Evolutionary conservation across 2,888 invertebrate species (phyloP).

Genomic region (Diadegma fenestrale): DNA sequence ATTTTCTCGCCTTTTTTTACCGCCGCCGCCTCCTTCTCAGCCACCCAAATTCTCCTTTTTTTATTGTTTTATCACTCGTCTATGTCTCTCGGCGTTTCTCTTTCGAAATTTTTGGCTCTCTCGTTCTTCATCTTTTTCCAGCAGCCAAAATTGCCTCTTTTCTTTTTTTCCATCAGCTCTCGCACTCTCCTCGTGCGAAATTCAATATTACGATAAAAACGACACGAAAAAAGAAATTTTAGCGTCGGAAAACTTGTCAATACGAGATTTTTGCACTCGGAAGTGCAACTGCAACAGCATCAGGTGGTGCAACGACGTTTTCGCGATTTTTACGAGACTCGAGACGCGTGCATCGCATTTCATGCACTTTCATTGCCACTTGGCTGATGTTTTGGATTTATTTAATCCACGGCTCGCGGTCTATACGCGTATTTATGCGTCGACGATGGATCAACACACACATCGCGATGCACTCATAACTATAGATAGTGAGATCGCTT

Average conservation of each 20-base stretch:
- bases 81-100: not conserved
- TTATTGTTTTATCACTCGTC: not conserved
- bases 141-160: not conserved
- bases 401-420: constrained; percentile 26
- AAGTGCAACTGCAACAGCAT: too few relatives aligned
- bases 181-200: not conserved
- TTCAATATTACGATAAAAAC: too few relatives aligned
- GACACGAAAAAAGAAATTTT: too few relatives aligned
- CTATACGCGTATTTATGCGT: not conserved
- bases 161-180: not conserved
- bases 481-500: constrained; percentile 1
- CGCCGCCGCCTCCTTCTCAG: not conserved
- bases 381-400: constrained; percentile 68
- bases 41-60: not conserved
- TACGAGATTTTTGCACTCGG: too few relatives aligned
- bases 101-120: not conserved
- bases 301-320: not conserved
- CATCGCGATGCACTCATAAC: not conserved
- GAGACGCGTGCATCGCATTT: not conserved
- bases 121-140: not conserved
- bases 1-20: constrained; percentile 37
- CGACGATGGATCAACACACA: too few relatives aligned
- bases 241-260: too few relatives aligned
- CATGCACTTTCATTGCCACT: constrained; percentile 74
- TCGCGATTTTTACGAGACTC: not conserved